phyloP scores from a whole-genome alignment of 2,797 vertebrate genomes.

The Manis pentadactyla region DNA sequence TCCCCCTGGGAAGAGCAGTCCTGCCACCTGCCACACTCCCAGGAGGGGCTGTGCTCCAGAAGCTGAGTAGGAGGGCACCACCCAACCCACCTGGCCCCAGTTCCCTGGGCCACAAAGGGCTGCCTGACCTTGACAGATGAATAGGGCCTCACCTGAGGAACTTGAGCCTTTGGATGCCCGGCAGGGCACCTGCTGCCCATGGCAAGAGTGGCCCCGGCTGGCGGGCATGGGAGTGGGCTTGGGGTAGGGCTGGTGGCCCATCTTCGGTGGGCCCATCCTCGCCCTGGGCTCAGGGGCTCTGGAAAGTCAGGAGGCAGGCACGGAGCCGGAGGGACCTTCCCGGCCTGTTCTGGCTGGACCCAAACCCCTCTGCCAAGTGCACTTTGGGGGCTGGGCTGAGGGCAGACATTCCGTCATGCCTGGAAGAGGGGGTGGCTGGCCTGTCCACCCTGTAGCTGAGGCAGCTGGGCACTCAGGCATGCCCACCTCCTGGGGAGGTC shows the following conservation, averaged over 20 bases:
- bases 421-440: background rate
- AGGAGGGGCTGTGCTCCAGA: background rate
- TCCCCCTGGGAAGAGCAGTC: background rate
- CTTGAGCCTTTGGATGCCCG: background rate
- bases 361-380: background rate
- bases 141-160: background rate
- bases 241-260: too few species aligned
- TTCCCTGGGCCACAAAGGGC: background rate
- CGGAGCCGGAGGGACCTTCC: background rate
- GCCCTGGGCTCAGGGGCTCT: background rate
- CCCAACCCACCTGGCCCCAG: background rate
- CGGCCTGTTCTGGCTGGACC: background rate
- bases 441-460: background rate
- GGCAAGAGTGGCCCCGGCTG: background rate
- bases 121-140: background rate
- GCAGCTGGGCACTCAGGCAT: slow-evolving; percentile 45
- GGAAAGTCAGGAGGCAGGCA: background rate
- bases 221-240: rapidly evolving
- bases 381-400: background rate
- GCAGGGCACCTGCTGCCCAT: background rate
- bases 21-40: background rate
- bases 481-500: background rate
- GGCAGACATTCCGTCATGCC: slow-evolving; percentile 75
- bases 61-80: background rate
- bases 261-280: background rate